A percentile compares a stretch with the other conserved stretches of the same genome.
Evolutionary conservation across 2,113 vertebrate species (phyloP).

Genomic region (Melierax canorus): DNA sequence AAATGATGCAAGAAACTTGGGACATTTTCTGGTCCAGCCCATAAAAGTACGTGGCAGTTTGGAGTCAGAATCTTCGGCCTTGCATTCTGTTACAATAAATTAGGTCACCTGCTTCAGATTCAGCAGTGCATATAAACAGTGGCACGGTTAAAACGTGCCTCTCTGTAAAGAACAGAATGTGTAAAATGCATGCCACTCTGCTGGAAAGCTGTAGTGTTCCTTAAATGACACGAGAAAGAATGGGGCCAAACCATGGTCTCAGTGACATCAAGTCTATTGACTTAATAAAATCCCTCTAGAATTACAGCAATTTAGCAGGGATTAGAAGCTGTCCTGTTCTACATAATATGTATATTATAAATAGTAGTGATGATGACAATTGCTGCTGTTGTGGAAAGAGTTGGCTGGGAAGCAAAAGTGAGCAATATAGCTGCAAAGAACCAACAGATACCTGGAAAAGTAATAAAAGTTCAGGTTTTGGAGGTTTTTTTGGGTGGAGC

Average conservation of each 20-base stretch:
- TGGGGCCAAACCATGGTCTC: background rate
- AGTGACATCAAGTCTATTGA: background rate
- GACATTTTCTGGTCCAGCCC: background rate
- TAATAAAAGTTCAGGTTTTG: background rate
- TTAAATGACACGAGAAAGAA: background rate
- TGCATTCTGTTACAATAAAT: background rate
- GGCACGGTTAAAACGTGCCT: background rate
- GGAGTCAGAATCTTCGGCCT: background rate
- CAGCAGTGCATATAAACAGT: background rate
- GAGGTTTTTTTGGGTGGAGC: background rate
- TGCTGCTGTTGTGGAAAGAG: background rate
- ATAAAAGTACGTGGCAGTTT: constrained; percentile 38
- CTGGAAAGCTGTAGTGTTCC: background rate
- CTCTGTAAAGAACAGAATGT: background rate
- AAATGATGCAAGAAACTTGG: constrained; percentile 3
- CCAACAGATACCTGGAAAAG: background rate
- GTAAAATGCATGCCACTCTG: background rate
- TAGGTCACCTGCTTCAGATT: constrained; percentile 20
- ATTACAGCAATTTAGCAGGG: background rate
- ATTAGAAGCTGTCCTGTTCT: background rate
- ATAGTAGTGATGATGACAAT: background rate
- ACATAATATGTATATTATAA: background rate
- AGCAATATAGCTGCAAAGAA: background rate
- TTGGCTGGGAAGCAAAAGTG: background rate
- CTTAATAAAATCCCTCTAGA: background rate